Percentiles rank a stretch among this genome's conserved stretches.
phyloP scores from a whole-genome alignment of 2,888 invertebrate species.

The Apocheima hispidaria region DNA sequence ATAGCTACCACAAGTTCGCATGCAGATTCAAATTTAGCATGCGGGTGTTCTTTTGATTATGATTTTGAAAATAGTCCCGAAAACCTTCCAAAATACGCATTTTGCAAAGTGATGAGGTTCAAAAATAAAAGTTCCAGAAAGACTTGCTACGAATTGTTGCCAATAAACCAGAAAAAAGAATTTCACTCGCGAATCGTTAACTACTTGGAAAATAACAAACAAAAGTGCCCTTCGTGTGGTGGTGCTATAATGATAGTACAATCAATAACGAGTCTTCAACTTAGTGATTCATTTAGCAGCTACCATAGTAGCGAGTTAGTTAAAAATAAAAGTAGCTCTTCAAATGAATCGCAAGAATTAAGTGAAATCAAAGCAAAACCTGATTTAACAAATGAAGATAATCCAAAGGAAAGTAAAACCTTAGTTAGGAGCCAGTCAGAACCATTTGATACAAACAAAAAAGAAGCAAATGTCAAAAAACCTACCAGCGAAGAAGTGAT shows the following conservation, averaged over 20 bases:
- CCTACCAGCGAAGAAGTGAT: conserved; percentile 29
- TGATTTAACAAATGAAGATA: conserved; percentile 10
- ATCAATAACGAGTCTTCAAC: conserved; percentile 48
- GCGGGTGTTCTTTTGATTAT: conserved; percentile 74
- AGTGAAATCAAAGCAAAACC: not conserved
- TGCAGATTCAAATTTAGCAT: conserved; percentile 52
- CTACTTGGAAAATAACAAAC: conserved; percentile 79
- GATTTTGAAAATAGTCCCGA: conserved; percentile 60
- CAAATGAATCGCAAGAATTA: conserved; percentile 20
- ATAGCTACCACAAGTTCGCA: conserved; percentile 43
- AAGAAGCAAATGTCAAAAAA: conserved; percentile 5
- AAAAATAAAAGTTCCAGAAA: conserved; percentile 79
- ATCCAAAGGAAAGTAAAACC: conserved; percentile 11
- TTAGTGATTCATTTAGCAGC: conserved; percentile 24
- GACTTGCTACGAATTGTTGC: conserved; percentile 83
- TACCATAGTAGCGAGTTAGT: not conserved
- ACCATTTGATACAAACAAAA: conserved; percentile 5
- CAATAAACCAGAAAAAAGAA: conserved; percentile 84
- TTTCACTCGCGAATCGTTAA: conserved; percentile 83
- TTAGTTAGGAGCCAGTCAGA: conserved; percentile 14
- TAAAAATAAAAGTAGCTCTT: conserved; percentile 10
- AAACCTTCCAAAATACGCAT: conserved; percentile 82
- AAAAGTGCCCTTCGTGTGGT: conserved; percentile 82
- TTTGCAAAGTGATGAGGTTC: conserved; percentile 86
- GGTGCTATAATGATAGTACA: conserved; percentile 71